Evolutionary conservation across 2,113 vertebrate genomes (phyloP), one percentile per base, ranked within the genome.

Genomic region (Lophura nycthemera): DNA sequence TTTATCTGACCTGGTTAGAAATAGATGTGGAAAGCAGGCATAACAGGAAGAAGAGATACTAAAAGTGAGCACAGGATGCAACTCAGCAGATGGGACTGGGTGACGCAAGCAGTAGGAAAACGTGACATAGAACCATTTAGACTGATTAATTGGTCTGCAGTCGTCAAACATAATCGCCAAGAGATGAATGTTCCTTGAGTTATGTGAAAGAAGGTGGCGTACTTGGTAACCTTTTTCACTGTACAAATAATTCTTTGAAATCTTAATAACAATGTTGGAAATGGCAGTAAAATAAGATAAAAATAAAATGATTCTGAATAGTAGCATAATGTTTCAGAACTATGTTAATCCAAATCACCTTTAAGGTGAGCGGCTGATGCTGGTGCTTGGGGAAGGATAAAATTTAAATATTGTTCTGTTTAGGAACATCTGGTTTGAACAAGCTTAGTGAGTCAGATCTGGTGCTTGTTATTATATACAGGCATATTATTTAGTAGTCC

Each of bases 1-100:
- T 91, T 83, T 92, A 40, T 71, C 47, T 95, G 86, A 88, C 57
- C 70, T 88, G 70, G 40, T 90, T 95, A 78, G 65, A 52, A 88
- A 74, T 50, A 48, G 63, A 74, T 71, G 65, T 71, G 59, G 61
- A 82, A 19, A 78, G 38, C 22, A 67, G 20, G 25, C 45, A 47
- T 34, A 92, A 67, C 48, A 83, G 66, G 38, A 76, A 60, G 0
- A 1, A 27, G 47, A 80, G 36, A 57, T 60, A 57, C 10, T 57
- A 54, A 27, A 13, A 83, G 6, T 61, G 13, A 92, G 18, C 32
- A 57, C 21, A 30, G 20, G 27, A 32, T 47, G 57, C 29, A 67
- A 40, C 25, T 77, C 78, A 89, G 64, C 43, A 89, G 69, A 29
- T 70, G 54, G 43, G 57, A 72, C 18, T 77, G 30, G 13, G 13